Evolutionary conservation across 2,888 invertebrate genomes (phyloP), one percentile per base, ranked within the genome.

Genomic region (Lithophane leautieri): DNA sequence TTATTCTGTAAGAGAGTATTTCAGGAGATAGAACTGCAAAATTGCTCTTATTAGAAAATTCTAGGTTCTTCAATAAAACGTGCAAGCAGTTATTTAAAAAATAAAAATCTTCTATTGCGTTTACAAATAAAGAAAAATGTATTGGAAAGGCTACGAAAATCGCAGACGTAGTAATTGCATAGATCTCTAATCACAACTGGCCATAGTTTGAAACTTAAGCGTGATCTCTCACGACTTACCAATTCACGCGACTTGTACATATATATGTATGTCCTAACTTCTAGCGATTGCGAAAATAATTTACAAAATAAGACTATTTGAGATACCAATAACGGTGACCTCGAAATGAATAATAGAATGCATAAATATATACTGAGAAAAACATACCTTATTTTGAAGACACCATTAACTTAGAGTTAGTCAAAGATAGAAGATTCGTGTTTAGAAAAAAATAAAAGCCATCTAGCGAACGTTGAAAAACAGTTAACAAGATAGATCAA

Each of bases 221-320:
- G 65, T 44, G 19, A 65, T 56, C 34, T 8, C 60, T 86, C 82
- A 88, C 84, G 86, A 88, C 54, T 73, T 70, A 42, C 60, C 70
- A 88, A 82, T 88, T 84, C 76, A 58, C 82, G 73, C 69, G 28
- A 72, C 52, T 79, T 78, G 34, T 61, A 19, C 34, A 34, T 34
- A n/a, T n/a, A n/a, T n/a, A n/a, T n/a, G n/a, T 34, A 34, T 63
- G 70, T 58, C 47, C 62, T 47, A 47, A 65, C 73, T 72, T 8
- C 42, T 61, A 83, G 70, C 28, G 28, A 69, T 72, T 77, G 65
- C 52, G 71, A 83, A 74, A 78, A 84, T 34, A 74, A 70, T 83
- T 78, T 69, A 28, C 58, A 44, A 68, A 76, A 58, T 73, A 71
- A 69, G 66, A 63, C 75, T 60, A 62, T 81, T 84, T 50, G 50